Evolutionary conservation across 2,888 invertebrate genomes (phyloP).

Genomic region (Cetonia aurata): DNA sequence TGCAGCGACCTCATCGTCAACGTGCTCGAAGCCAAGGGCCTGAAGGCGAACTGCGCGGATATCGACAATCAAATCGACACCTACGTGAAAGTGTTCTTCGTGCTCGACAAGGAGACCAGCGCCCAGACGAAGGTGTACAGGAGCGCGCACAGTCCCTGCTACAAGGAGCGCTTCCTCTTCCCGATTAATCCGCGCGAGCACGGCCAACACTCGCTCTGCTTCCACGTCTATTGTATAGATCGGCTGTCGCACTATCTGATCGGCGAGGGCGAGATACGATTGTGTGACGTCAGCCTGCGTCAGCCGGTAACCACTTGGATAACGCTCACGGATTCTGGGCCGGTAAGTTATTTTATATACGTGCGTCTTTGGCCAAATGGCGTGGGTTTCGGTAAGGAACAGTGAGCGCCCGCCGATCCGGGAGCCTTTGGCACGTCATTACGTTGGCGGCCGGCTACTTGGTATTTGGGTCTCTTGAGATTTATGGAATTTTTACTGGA

Average conservation of each 20-base stretch:
- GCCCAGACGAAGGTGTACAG: slow-evolving; percentile 80
- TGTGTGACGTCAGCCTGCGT: slow-evolving; percentile 74
- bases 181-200: slow-evolving; percentile 73
- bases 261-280: slow-evolving; percentile 77
- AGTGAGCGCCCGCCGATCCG: no score
- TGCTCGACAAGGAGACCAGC: slow-evolving; percentile 78
- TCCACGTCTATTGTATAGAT: slow-evolving; percentile 77
- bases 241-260: slow-evolving; percentile 74
- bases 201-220: slow-evolving; percentile 72
- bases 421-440: no score
- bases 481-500: no score
- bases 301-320: slow-evolving; percentile 85
- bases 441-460: no score
- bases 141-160: slow-evolving; percentile 78
- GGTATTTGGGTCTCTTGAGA: no score
- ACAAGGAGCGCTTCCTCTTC: slow-evolving; percentile 82
- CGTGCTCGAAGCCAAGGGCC: slow-evolving; percentile 82
- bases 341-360: slow-evolving; percentile 64
- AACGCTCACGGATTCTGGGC: slow-evolving; percentile 79
- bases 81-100: slow-evolving; percentile 79
- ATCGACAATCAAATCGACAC: slow-evolving; percentile 74
- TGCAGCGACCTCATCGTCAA: slow-evolving; percentile 74
- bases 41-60: slow-evolving; percentile 70
- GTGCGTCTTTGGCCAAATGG: no score
- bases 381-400: background rate